These are phyloP conservation scores for Parnassius smintheus DNA, from an alignment of 2,888 invertebrate species.

Conservation along the genomic window DNA sequence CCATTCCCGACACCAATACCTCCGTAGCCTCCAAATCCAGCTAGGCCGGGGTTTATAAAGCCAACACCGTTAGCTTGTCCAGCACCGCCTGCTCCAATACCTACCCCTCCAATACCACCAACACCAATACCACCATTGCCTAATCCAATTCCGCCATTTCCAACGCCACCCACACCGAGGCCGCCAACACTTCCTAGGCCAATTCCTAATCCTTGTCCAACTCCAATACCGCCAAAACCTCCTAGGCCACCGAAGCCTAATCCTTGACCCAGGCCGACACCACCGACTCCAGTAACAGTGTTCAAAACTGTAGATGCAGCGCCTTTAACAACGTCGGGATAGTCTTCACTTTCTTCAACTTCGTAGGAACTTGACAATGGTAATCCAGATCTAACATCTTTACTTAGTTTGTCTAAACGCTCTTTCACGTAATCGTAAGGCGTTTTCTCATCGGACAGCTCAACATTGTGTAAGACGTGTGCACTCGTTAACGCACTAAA, in stretches of 20 bases:
- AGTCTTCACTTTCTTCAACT: slow-evolving; percentile 82
- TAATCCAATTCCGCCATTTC: slow-evolving; percentile 43
- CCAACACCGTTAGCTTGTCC: slow-evolving; percentile 49
- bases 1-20: slow-evolving; percentile 51
- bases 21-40: slow-evolving; percentile 55
- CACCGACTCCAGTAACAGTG: slow-evolving; percentile 58
- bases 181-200: slow-evolving; percentile 42
- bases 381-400: slow-evolving; percentile 57
- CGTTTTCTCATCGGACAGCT: slow-evolving; percentile 64
- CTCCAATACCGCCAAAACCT: slow-evolving; percentile 41
- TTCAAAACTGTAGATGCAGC: slow-evolving; percentile 68
- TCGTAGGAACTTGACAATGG: slow-evolving; percentile 77
- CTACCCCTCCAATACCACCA: slow-evolving; percentile 44
- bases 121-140: slow-evolving; percentile 49
- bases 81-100: slow-evolving; percentile 41
- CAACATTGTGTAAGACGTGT: slow-evolving; percentile 51
- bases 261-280: slow-evolving; percentile 43
- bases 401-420: slow-evolving; percentile 57
- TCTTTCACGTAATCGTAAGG: slow-evolving; percentile 73
- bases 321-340: slow-evolving; percentile 72
- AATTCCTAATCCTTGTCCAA: slow-evolving; percentile 41
- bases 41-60: slow-evolving; percentile 55
- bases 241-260: slow-evolving; percentile 42
- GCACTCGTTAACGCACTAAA: slow-evolving; percentile 50
- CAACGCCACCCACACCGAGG: slow-evolving; percentile 42